Conservation (phyloP, 2,888 invertebrate genomes). For the Lacanobia oleracea region DNA sequence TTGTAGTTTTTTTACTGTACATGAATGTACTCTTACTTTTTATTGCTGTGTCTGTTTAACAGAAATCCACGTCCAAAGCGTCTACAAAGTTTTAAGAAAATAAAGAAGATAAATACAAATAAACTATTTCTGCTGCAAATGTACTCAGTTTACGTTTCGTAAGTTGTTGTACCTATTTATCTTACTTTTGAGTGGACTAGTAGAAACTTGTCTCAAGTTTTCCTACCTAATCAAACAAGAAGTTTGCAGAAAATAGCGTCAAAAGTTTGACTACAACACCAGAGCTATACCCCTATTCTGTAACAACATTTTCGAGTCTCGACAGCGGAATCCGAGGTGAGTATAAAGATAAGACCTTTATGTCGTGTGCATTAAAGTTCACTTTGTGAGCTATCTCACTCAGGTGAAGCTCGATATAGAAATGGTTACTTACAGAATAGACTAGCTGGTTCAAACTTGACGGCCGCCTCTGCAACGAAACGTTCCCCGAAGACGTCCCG, state of each 20-base stretch:
- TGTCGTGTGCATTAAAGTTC: too few relatives aligned
- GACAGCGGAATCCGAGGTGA: too few relatives aligned
- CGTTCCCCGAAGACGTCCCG: conserved; percentile 68
- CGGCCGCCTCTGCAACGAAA: conserved; percentile 68
- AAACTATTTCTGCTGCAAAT: conserved; percentile 41
- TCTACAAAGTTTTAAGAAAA: conserved; percentile 45
- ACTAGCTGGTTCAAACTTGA: conserved; percentile 72
- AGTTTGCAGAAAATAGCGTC: conserved; percentile 84
- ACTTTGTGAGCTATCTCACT: too few relatives aligned
- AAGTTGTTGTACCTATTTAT: conserved; percentile 68
- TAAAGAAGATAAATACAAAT: conserved; percentile 38
- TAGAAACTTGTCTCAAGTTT: conserved; percentile 73
- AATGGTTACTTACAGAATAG: too few relatives aligned
- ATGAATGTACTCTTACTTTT: conserved; percentile 43
- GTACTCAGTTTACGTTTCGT: conserved; percentile 47
- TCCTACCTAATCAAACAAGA: conserved; percentile 83
- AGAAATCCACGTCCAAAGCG: conserved; percentile 33
- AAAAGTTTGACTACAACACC: conserved; percentile 78
- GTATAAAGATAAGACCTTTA: too few relatives aligned
- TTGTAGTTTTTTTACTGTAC: conserved; percentile 41
- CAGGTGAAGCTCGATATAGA: too few relatives aligned
- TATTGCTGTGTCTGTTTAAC: conserved; percentile 40
- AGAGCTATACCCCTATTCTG: too few relatives aligned
- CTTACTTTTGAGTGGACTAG: conserved; percentile 68
- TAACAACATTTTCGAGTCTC: too few relatives aligned